Base-by-base conservation (phyloP, 2,888 invertebrate genomes). In the Ischnura elegans region DNA sequence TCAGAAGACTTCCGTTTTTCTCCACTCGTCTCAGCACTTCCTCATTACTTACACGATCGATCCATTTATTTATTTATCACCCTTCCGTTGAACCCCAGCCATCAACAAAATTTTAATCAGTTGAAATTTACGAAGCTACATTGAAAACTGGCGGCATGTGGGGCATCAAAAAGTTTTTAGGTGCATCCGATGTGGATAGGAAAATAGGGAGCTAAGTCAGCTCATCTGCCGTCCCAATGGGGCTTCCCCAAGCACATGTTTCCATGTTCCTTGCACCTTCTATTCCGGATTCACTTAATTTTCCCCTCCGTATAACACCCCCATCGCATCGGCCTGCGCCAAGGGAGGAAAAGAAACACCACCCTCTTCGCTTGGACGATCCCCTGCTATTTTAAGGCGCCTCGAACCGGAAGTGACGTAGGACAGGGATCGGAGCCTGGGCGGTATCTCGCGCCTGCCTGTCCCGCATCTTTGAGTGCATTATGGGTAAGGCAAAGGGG, bases 381-480 rank as follows among this genome's bases (percentile, higher is more conserved):
- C 86, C 46, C 21, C 86, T 5, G 45, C 86, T 86, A 86, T 86
- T 86, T 86, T 86, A 6, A 43, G 45, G 46, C 86, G n/a, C 43
- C 3, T 25, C 46, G 86, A 86, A 86, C 86, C 86, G 86, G 86
- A 86, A 86, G 46, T 86, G 86, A 86, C 86, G 86, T 76, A 76
- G 29, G 76, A 76, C 25, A 76, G 76, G 76, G 76, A 36, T 51
- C 19, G 13, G 29, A 21, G 10, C 8, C 36, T 36, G 36, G 36
- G 76, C 36, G 76, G 36, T 29, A 76, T 76, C 76, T 13, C n/a
- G 3, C 76, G 6, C 76, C 76, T 76, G 16, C 29, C 36, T 29
- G 29, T 36, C 76, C 76, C 76, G 36, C 6, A 29, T 76, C n/a
- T 13, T 0, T 36, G 36, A 8, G 76, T 10, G 76, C 36, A 6